Conservation (phyloP, 37 sponge, comb jelly and placozoan genomes). For the Sycon ciliatum region DNA sequence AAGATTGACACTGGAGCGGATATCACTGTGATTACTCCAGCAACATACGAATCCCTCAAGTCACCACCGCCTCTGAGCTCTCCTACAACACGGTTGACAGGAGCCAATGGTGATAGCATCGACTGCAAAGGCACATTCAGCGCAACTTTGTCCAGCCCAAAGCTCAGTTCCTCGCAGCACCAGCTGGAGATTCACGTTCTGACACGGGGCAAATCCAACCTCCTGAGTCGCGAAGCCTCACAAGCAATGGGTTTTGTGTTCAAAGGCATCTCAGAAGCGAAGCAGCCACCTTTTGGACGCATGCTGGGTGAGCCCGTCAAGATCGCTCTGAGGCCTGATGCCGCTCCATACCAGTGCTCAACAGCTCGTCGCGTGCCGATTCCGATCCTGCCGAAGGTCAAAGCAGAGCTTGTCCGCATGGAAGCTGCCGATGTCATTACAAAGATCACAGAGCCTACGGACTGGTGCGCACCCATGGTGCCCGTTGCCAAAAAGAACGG, state of each 20-base stretch:
- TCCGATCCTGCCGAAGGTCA: constrained; percentile 16
- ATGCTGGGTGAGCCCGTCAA: constrained; percentile 18
- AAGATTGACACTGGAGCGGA: constrained; percentile 37
- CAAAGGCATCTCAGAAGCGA: neutral
- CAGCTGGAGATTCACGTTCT: constrained; percentile 1
- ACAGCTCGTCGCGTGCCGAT: constrained; percentile 27
- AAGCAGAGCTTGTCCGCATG: constrained; percentile 25
- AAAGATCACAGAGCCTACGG: constrained; percentile 20
- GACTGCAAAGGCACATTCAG: no score
- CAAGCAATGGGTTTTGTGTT: constrained; percentile 5
- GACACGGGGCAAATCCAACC: constrained; percentile 11
- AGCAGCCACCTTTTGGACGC: no score
- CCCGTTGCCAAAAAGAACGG: constrained; percentile 29
- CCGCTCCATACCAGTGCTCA: constrained; percentile 15
- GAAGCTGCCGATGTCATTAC: constrained; percentile 22
- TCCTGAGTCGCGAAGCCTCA: constrained; percentile 14
- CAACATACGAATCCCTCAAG: neutral
- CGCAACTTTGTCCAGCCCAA: no score
- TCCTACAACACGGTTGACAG: constrained; percentile 10
- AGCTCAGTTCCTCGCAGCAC: no score
- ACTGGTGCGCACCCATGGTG: constrained; percentile 38
- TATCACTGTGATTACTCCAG: constrained; percentile 23
- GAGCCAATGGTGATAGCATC: no score
- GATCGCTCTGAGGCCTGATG: constrained; percentile 29
- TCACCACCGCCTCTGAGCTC: neutral